Base-by-base conservation (phyloP, 1,140 invertebrate genomes). In the Thrips palmi region DNA sequence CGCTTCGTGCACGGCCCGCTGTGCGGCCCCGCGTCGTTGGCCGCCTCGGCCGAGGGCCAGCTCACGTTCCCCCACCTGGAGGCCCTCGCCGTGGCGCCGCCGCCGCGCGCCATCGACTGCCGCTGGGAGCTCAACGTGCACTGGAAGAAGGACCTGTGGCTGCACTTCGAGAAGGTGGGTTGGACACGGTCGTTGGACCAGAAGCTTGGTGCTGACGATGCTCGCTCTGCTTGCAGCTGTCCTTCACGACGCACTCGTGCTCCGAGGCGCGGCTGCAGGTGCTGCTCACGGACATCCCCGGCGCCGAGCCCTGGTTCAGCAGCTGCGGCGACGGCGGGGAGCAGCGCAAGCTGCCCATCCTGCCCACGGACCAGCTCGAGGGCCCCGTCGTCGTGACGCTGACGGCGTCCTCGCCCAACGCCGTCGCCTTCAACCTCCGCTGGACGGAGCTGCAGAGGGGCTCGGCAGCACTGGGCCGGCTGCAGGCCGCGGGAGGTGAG, bases 361-460 rank as follows among this genome's bases (percentile, higher is more conserved):
- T 85, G 7, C 74, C 75, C 4, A 74, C 77, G 1, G 68, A 73
- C 0, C 77, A 84, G 52, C 59, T 86, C 45, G 61, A 61, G 10
- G 61, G 68, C 11, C 67, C 67, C 0, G 66, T 75, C 7, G 61
- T 65, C 36, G 67, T 75, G 10, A 68, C 75, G 38, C 75, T 79
- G 31, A 72, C 72, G 1, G 74, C 77, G 0, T 68, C 74, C 11
- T 75, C 81, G 0, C 77, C 82, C 0, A 76, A 78, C 0, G 60
- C 77, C 37, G 77, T 82, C 1, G 72, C 78, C 1, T 87, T 89
- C 49, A 81, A 83, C 54, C 74, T 89, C 19, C 77, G 77, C 2
- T 89, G 83, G 83, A 87, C 82, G 2, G 83, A 87, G 49, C 59
- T 88, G n/a, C 84, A 73, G 49, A 81, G 86, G 52, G 57, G 87